Base-by-base conservation (phyloP, 2,888 invertebrate species). In the Apodemia duryi region DNA sequence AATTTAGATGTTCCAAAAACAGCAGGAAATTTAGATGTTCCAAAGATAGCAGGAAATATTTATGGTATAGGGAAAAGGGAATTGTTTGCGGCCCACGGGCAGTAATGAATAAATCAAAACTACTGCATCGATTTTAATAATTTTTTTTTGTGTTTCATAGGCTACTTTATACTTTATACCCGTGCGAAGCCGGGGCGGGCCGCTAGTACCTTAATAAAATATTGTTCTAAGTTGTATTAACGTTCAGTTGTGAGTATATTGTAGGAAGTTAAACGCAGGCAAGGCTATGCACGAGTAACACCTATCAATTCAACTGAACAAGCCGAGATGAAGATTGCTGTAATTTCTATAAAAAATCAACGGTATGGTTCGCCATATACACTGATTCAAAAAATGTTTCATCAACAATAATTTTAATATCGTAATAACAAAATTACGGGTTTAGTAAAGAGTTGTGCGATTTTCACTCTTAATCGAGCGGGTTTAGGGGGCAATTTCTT, bases 341-440 rank as follows among this genome's bases (percentile, higher is more conserved):
- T 91, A 91, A 91, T 91, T 89, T 91, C 84, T 88, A 81, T 88
- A 86, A 85, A 51, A 21, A 84, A 80, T 84, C 82, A 86, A 83
- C 91, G 85, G 91, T 91, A 91, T 85, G 83, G 91, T 84, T 88
- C 91, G 81, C 88, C 88, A 89, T 88, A 87, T 84, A 86, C 85
- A 87, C 84, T 82, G 88, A 88, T 86, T 86, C 85, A 82, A 88
- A 91, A 91, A 90, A 89, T 89, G 86, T 89, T 91, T 90, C 91
- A 91, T 91, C 90, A 90, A 89, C 85, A 91, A 89, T 91, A 91
- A 91, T 91, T 91, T 91, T 91, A 90, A 86, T 90, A 91, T 86
- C 88, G 87, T 91, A 91, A 91, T 91, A 91, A 91, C 91, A 86
- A 91, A 91, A 91, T 91, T 91, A 91, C 87, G 75, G 90, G 90